Evolutionary conservation across 2,888 invertebrate genomes (phyloP).

Genomic region (Metacarcinus magister): DNA sequence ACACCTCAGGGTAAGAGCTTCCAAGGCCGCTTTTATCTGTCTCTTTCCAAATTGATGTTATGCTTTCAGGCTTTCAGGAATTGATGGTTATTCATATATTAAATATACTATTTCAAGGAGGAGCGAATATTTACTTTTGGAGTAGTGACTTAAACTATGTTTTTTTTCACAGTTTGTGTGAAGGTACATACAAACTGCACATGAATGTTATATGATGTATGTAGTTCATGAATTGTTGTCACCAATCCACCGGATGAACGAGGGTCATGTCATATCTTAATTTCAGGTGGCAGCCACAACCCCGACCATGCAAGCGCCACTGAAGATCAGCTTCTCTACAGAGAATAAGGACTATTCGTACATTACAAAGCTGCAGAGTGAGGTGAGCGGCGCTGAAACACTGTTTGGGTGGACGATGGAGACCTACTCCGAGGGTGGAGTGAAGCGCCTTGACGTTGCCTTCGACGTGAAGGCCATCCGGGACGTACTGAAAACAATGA

Average conservation of each 20-base stretch:
- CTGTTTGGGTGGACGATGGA: not conserved
- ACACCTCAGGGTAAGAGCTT: not conserved
- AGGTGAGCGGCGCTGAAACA: not conserved
- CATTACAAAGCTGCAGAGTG: not conserved
- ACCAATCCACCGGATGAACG: too few species aligned
- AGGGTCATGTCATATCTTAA: too few species aligned
- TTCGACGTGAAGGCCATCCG: slow-evolving; percentile 12
- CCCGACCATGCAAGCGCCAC: not conserved
- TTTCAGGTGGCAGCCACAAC: not conserved
- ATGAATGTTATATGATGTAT: not conserved
- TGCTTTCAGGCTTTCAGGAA: too few species aligned
- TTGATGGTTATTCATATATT: too few species aligned
- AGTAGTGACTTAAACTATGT: too few species aligned
- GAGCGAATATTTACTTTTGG: too few species aligned
- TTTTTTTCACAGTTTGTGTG: too few species aligned
- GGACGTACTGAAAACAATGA: not conserved
- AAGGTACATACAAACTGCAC: too few species aligned
- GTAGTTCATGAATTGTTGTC: too few species aligned
- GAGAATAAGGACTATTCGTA: not conserved
- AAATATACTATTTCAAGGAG: too few species aligned
- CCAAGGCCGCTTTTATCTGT: too few species aligned
- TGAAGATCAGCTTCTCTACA: not conserved
- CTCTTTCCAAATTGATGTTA: not conserved
- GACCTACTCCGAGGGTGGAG: not conserved
- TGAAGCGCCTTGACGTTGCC: not conserved